These are phyloP conservation scores for Serilophus lunatus DNA, from an alignment of 2,113 vertebrate genomes.

Conservation along the genomic window DNA sequence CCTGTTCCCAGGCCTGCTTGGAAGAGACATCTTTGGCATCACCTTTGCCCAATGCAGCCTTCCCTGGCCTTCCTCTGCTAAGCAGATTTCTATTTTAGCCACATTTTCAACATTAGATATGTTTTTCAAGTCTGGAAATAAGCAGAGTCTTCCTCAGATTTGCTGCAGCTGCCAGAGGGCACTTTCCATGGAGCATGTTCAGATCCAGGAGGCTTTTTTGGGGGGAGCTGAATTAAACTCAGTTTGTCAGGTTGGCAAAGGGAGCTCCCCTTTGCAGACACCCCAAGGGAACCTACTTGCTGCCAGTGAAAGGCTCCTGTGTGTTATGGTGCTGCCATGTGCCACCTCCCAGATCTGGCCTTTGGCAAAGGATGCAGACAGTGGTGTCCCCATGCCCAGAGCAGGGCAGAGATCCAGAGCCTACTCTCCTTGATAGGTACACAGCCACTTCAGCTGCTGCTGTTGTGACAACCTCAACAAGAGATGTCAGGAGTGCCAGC, in stretches of 20 bases:
- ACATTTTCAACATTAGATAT: background rate
- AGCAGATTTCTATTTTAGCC: background rate
- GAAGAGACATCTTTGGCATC: background rate
- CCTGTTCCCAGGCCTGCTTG: background rate
- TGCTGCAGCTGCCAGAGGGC: background rate
- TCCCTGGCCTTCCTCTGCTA: background rate
- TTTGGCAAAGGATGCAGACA: background rate
- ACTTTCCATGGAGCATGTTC: background rate
- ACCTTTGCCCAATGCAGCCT: background rate
- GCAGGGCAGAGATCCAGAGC: background rate
- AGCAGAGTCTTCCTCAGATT: background rate
- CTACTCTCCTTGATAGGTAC: background rate
- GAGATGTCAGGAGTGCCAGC: background rate
- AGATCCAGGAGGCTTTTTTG: background rate
- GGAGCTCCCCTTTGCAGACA: background rate
- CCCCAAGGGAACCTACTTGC: background rate
- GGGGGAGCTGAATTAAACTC: background rate
- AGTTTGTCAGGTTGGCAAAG: background rate
- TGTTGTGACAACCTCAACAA: background rate
- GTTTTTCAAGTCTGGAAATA: background rate
- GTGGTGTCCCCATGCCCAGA: rapidly evolving
- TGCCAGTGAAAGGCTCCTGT: background rate
- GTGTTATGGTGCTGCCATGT: rapidly evolving
- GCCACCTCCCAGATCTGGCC: background rate
- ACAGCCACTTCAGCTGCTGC: background rate